Percentiles rank a stretch among this genome's conserved stretches.
These are phyloP conservation scores for Tursiops truncatus DNA, from an alignment of 2,113 vertebrate species.

Conservation along the genomic window DNA sequence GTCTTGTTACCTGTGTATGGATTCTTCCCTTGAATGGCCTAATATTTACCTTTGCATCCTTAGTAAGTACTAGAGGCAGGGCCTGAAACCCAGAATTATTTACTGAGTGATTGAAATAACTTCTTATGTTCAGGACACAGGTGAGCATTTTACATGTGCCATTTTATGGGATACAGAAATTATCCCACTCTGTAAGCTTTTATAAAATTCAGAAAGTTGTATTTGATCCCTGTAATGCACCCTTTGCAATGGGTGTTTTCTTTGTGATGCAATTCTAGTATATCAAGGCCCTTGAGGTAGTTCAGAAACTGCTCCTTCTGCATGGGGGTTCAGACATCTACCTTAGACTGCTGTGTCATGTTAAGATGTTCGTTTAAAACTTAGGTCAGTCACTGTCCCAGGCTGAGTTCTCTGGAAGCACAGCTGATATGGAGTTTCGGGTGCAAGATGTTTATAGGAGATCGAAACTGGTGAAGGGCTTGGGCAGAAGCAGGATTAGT, in stretches of 20 bases:
- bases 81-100: neutral
- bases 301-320: neutral
- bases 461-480: neutral
- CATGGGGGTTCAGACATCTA: neutral
- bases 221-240: neutral
- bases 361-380: neutral
- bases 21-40: neutral
- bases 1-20: neutral
- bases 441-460: neutral
- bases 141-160: neutral
- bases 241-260: neutral
- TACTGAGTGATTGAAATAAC: neutral
- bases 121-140: neutral
- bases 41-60: neutral
- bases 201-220: neutral
- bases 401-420: neutral
- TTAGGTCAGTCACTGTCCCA: neutral
- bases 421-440: neutral
- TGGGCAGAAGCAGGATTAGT: neutral
- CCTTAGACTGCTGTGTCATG: neutral
- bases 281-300: neutral
- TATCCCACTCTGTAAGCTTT: neutral
- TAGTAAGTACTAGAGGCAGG: neutral
- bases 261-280: neutral
- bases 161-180: neutral